Evolutionary conservation across 2,113 vertebrate species (phyloP).

Genomic region (Myrmecophaga tridactyla): DNA sequence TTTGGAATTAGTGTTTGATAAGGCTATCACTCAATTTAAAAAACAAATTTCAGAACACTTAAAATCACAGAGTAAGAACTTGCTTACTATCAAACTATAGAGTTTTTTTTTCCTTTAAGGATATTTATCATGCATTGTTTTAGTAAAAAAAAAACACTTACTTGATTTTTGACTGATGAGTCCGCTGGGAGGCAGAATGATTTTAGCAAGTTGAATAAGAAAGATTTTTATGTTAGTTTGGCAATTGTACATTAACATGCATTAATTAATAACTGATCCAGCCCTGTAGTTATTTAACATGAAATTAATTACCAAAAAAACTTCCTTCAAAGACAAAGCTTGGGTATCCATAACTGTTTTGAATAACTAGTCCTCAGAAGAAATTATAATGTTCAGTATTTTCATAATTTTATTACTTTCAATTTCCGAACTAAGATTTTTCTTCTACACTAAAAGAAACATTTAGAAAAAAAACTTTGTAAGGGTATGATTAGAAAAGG

Average conservation of each 20-base stretch:
- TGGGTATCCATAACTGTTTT: not conserved
- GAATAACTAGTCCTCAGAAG: not conserved
- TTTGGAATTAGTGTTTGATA: conserved; percentile 31
- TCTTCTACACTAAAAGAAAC: not conserved
- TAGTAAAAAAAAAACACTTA: conserved; percentile 78
- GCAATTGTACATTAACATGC: conserved; percentile 4
- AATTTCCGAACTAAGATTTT: not conserved
- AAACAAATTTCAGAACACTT: conserved; percentile 30
- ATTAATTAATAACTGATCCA: conserved; percentile 34
- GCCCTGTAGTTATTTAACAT: not conserved
- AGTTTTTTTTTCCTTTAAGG: not conserved
- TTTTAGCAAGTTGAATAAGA: conserved; percentile 59
- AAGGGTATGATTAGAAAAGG: not conserved
- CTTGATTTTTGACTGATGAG: conserved; percentile 84
- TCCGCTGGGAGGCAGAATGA: conserved; percentile 73
- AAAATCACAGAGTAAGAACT: not conserved
- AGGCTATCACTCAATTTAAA: not conserved
- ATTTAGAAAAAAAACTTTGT: not conserved
- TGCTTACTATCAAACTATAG: not conserved
- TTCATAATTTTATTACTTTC: conserved; percentile 16
- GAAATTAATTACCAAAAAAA: conserved; percentile 18
- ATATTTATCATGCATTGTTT: not conserved
- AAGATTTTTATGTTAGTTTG: conserved; percentile 70
- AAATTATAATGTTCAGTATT: not conserved
- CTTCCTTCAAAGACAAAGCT: conserved; percentile 39